phyloP scores from a whole-genome alignment of 2,113 vertebrate genomes.

The Hepsetus odoe region DNA sequence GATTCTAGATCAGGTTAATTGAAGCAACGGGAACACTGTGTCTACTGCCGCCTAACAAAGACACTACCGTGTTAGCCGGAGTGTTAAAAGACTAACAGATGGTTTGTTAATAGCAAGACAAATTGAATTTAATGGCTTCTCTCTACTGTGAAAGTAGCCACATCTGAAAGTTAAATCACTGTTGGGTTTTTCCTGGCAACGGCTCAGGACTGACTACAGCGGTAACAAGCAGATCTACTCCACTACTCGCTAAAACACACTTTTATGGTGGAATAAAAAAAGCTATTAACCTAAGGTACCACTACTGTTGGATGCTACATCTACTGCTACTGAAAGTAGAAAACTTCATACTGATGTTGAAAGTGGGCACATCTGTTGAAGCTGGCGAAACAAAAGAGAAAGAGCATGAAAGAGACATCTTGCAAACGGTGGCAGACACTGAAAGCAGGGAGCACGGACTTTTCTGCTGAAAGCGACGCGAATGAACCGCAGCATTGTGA shows the following conservation, averaged over 20 bases:
- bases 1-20: neutral
- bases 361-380: slow-evolving; percentile 64
- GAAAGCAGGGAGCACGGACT: slow-evolving; percentile 23
- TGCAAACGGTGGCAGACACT: slow-evolving; percentile 51
- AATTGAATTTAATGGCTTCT: slow-evolving; percentile 2
- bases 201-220: neutral
- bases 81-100: neutral
- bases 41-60: neutral
- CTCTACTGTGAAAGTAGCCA: neutral
- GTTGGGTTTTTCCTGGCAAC: neutral
- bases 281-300: too few species aligned
- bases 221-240: neutral
- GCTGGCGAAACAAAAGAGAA: slow-evolving; percentile 58
- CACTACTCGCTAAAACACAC: neutral
- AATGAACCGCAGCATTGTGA: slow-evolving; percentile 17
- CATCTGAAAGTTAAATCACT: neutral
- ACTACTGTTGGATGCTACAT: neutral
- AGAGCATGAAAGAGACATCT: slow-evolving; percentile 52
- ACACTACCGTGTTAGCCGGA: neutral
- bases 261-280: neutral
- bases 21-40: neutral
- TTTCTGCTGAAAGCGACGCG: slow-evolving; percentile 30
- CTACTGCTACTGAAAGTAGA: slow-evolving; percentile 60
- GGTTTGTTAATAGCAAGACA: neutral
- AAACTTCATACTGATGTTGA: slow-evolving; percentile 71